Evolutionary conservation across 2,113 vertebrate genomes (phyloP), one percentile per base, ranked within the genome.

Genomic region (Nibea albiflora): DNA sequence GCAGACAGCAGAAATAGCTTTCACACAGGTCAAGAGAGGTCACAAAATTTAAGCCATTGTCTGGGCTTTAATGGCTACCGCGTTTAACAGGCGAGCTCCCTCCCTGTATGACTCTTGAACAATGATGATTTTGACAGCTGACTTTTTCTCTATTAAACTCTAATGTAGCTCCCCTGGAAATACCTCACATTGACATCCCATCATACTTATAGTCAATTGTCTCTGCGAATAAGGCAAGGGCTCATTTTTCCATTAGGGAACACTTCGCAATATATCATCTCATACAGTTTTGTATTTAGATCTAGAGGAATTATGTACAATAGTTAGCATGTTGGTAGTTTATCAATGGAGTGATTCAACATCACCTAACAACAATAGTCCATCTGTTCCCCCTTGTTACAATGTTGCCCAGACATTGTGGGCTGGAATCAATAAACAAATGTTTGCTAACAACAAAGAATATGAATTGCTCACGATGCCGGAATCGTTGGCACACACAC

Each of bases 391-490:
- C 12, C 26, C 20, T 72, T 31, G n/a, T 57, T 57, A 54, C 28
- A 69, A 20, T 78, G 61, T 26, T 84, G 67, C 58, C 64, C 72
- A 73, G 78, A 80, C 65, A 61, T 20, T 81, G 71, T 12, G 72
- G 63, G 49, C 68, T 26, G 19, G 39, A 85, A 89, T 87, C 73
- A 80, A 86, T 76, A 65, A 69, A 84, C 72, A 84, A 86, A 89
- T 76, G 67, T 76, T 78, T 12, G 44, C 19, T 2, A 73, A 58
- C 47, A 79, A 81, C 65, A 83, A 67, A 61, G 14, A 71, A 31
- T 26, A 57, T 65, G 19, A 80, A 60, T 73, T 69, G 46, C 50
- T 62, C 49, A 66, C 67, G 61, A 4, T 11, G 56, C 65, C 60
- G 52, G 15, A 19, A 46, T 50, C 54, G 22, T 4, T 28, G 28